Conservation (phyloP, 2,888 invertebrate species). For the Cheilosia soror region DNA sequence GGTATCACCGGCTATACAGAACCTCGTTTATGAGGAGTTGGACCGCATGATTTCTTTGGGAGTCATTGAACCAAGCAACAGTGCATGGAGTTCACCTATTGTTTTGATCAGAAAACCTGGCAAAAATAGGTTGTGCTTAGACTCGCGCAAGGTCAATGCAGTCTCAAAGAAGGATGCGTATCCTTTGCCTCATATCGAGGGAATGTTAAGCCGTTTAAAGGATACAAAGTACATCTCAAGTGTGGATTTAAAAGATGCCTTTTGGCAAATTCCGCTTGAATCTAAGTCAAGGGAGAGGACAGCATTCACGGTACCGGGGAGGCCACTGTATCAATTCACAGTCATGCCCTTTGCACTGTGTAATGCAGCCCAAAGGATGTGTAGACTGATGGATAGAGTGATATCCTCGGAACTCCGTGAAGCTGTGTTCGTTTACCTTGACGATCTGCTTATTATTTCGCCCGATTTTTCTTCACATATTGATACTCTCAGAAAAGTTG, state of each 20-base stretch:
- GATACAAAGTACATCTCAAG: no score
- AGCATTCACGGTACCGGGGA: conserved; percentile 53
- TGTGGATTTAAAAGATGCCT: no score
- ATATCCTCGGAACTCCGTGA: conserved; percentile 36
- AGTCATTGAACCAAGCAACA: no score
- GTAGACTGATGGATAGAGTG: no score
- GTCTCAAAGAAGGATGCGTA: no score
- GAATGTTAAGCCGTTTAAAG: no score
- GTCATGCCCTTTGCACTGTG: conserved; percentile 70
- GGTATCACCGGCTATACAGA: no score
- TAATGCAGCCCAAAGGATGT: conserved; percentile 68
- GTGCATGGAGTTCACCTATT: no score
- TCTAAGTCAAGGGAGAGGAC: conserved; percentile 5
- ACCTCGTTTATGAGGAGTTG: no score
- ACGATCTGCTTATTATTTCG: conserved; percentile 65
- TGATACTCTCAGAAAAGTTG: conserved; percentile 14
- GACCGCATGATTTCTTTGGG: no score
- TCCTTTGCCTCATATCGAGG: no score
- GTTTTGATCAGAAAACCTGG: conserved; percentile 10
- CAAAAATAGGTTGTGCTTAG: conserved; percentile 50
- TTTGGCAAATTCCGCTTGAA: conserved; percentile 27
- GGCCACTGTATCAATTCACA: conserved; percentile 64
- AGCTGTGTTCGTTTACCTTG: conserved; percentile 58
- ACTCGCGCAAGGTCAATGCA: no score
- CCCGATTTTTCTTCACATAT: conserved; percentile 49